Base-by-base conservation (phyloP, 1,140 invertebrate genomes). In the Drosophila pandora region DNA sequence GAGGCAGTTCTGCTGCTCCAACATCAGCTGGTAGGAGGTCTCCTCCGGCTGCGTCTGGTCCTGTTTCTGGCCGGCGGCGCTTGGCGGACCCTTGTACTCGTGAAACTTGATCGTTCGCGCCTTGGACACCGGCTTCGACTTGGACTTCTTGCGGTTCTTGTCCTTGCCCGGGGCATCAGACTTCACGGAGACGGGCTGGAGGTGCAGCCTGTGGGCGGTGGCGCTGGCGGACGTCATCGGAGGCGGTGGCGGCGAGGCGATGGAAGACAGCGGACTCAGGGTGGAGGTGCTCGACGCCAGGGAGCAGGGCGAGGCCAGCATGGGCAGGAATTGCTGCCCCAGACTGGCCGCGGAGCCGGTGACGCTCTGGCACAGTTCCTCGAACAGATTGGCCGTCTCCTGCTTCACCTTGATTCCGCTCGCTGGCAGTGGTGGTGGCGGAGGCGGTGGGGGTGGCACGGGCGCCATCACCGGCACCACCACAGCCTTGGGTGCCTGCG, bases 31-130 rank as follows among this genome's bases (percentile, higher is more conserved):
- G 90, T 99, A 99, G 7, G 96, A 96, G 1, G 97, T 98, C 41
- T 93, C 94, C 9, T 85, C 92, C 52, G 75, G 80, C 80, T 73
- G 92, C 61, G 90, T 84, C 12, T 92, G 92, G 5, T 93, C 89
- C 39, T 92, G 91, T 2, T 93, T 93, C 34, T 94, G 93, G 79
- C 97, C 96, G 87, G 98, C 94, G 21, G 96, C 96, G 92, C 96
- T 98, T 58, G 98, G 97, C 41, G 98, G 98, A 55, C 98, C 98
- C 94, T 99, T 99, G 92, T 99, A 99, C 92, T 99, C 98, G 92
- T 99, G 98, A 92, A 99, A 99, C 93, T 99, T 99, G 65, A 99
- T 98, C 43, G 96, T 97, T 64, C 97, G 95, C 2, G 97, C 95
- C 91, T 99, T 99, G 0, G 95, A 94, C 63, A 95, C 93, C 4